Conservation (phyloP, 2,113 vertebrate genomes). For the Tiliqua scincoides region DNA sequence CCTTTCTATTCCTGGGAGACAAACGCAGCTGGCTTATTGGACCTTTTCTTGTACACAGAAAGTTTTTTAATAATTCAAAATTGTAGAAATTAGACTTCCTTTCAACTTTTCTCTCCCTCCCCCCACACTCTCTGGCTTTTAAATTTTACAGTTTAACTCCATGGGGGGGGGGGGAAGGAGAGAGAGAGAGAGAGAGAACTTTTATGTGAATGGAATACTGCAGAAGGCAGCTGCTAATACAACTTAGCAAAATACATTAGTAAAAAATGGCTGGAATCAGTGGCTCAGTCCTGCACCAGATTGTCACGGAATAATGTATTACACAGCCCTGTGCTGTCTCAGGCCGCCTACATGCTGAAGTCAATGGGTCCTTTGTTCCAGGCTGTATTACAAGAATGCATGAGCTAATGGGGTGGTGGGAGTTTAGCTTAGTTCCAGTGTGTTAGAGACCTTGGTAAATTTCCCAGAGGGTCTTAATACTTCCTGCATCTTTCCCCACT, state of each 20-base stretch:
- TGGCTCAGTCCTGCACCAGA: slow-evolving; percentile 42
- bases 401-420: slow-evolving; percentile 85
- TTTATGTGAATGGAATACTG: slow-evolving; percentile 13
- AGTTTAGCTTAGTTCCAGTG: slow-evolving; percentile 73
- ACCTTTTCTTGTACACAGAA: slow-evolving; percentile 10
- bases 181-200: not conserved
- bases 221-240: not conserved
- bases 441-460: slow-evolving; percentile 38
- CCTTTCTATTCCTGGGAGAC: slow-evolving; percentile 52
- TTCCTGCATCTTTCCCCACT: slow-evolving; percentile 48
- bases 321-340: slow-evolving; percentile 53
- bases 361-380: slow-evolving; percentile 89
- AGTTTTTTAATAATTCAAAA: slow-evolving; percentile 54
- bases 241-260: not conserved
- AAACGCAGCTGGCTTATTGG: slow-evolving; percentile 63
- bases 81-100: slow-evolving; percentile 38
- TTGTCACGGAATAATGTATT: slow-evolving; percentile 64
- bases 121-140: slow-evolving; percentile 31
- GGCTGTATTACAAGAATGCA: slow-evolving; percentile 80
- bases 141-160: not conserved
- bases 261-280: slow-evolving; percentile 36
- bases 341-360: slow-evolving; percentile 76
- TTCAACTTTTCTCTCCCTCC: not conserved
- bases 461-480: slow-evolving; percentile 64
- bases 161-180: not conserved